A percentile compares a stretch with the other conserved stretches of the same genome.
phyloP scores from a whole-genome alignment of 2,113 vertebrate genomes.

The Centropristis striata region DNA sequence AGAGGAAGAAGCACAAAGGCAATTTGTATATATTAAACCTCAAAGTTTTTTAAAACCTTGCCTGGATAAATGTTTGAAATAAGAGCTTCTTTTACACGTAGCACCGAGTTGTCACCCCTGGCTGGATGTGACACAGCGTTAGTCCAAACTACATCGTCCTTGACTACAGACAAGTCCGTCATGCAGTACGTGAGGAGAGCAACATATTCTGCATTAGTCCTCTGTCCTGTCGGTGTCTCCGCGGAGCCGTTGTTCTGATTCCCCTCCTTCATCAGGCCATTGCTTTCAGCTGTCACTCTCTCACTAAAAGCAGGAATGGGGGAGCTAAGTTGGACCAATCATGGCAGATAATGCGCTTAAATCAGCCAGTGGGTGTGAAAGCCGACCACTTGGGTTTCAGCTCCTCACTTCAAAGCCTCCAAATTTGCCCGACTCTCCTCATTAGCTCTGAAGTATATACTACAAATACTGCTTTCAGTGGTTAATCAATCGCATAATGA shows the following conservation, averaged over 20 bases:
- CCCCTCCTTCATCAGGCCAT: slow-evolving; percentile 45
- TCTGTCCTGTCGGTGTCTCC: slow-evolving; percentile 38
- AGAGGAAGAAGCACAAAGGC: neutral
- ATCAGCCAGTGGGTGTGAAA: slow-evolving; percentile 70
- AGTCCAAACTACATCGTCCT: slow-evolving; percentile 7
- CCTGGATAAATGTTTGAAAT: slow-evolving; percentile 6
- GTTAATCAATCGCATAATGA: slow-evolving; percentile 74
- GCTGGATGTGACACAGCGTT: slow-evolving; percentile 26
- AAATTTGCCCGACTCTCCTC: slow-evolving; percentile 67
- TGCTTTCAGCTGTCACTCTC: slow-evolving; percentile 64
- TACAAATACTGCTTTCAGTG: slow-evolving; percentile 64
- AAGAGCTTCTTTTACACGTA: neutral
- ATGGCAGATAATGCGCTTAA: slow-evolving; percentile 73
- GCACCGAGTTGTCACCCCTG: neutral
- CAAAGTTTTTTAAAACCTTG: neutral
- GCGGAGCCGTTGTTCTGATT: slow-evolving; percentile 29
- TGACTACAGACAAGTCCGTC: slow-evolving; percentile 45
- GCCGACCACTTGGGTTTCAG: slow-evolving; percentile 69
- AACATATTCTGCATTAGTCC: slow-evolving; percentile 41
- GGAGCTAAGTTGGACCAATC: slow-evolving; percentile 67
- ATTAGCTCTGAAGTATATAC: slow-evolving; percentile 69
- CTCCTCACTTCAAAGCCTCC: slow-evolving; percentile 71
- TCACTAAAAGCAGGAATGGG: slow-evolving; percentile 37
- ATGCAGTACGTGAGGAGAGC: slow-evolving; percentile 33
- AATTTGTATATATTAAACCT: slow-evolving; percentile 1